A percentile compares a stretch with the other conserved stretches of the same genome.
Conservation (phyloP, 2,113 vertebrate species). For the Gavialis gangeticus region DNA sequence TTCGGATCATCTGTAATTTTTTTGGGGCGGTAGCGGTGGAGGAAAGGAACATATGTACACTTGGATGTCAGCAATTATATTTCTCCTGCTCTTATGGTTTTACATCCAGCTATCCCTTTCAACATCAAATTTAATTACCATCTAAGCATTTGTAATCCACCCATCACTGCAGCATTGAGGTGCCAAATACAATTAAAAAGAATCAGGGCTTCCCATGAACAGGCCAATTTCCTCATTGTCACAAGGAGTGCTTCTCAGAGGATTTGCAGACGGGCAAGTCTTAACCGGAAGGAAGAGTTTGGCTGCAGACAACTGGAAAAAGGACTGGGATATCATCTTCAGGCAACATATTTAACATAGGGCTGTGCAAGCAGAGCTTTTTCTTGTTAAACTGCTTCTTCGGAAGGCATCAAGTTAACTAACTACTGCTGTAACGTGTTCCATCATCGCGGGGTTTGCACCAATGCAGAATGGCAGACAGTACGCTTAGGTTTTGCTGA, state of each 20-base stretch:
- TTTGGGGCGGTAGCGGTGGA: conserved; percentile 4
- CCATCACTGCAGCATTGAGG: neutral
- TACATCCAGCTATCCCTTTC: conserved; percentile 4
- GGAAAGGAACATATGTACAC: neutral
- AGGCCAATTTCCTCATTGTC: neutral
- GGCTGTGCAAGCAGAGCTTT: neutral
- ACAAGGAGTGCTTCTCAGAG: rapidly evolving
- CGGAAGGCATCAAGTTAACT: rapidly evolving
- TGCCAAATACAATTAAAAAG: conserved; percentile 6
- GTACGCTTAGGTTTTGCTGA: neutral
- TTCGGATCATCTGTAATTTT: neutral
- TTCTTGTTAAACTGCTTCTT: rapidly evolving
- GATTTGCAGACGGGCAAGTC: rapidly evolving
- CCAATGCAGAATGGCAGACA: neutral
- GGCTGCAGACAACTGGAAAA: neutral
- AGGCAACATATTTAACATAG: rapidly evolving
- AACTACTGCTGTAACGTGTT: rapidly evolving
- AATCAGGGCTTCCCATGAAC: neutral
- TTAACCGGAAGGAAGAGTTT: neutral
- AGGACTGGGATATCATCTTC: neutral
- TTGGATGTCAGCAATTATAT: neutral
- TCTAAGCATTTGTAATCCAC: neutral
- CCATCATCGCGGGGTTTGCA: rapidly evolving
- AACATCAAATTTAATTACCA: neutral
- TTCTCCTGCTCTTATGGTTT: neutral